A percentile compares a stretch with the other conserved stretches of the same genome.
phyloP scores from a whole-genome alignment of 2,888 invertebrate species.

The Cepaea hortensis region DNA sequence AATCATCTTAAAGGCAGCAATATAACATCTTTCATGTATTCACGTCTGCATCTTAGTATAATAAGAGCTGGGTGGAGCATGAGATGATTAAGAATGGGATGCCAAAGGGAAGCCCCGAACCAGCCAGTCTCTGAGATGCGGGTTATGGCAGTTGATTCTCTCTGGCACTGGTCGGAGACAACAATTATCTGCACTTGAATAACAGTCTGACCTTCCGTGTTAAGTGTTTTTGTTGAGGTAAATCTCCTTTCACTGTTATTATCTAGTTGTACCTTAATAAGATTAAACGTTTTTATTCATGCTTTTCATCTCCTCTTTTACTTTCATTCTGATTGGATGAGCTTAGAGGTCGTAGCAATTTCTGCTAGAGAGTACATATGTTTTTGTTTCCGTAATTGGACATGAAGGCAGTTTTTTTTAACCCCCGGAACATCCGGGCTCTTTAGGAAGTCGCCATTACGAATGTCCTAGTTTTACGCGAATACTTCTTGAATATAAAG shows the following conservation, averaged over 20 bases:
- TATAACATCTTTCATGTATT: not conserved
- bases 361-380: not conserved
- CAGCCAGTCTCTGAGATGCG: not conserved
- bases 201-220: not conserved
- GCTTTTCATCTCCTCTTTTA: not conserved
- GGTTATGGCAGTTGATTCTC: not conserved
- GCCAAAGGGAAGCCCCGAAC: not conserved
- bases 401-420: not conserved
- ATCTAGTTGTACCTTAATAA: constrained; percentile 3
- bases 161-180: not conserved
- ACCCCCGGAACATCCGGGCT: not conserved
- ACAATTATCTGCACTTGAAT: constrained; percentile 24
- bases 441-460: not conserved
- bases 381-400: constrained; percentile 16
- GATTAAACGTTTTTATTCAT: constrained; percentile 16
- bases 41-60: not conserved
- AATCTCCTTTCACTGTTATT: not conserved
- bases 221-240: not conserved
- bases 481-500: not conserved
- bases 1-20: constrained; percentile 7
- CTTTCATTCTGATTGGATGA: not conserved
- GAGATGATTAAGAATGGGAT: too few species aligned
- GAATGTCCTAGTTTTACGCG: not conserved
- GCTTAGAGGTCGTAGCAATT: not conserved
- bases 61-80: not conserved